phyloP scores from a whole-genome alignment of 23 tunicate species.

The Ascidia mentula region DNA sequence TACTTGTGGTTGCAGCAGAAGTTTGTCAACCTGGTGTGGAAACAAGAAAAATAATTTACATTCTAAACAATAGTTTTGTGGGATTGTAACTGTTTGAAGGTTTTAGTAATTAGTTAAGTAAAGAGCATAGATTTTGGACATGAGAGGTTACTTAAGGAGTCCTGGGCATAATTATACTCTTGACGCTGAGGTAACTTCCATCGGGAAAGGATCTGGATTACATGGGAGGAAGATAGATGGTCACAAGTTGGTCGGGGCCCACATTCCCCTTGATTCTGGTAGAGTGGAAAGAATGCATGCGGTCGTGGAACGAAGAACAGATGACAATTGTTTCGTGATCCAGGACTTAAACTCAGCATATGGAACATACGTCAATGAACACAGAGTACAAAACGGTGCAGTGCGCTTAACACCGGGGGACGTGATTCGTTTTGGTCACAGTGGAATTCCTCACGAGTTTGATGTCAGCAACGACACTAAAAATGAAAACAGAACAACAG shows the following conservation, averaged over 20 bases:
- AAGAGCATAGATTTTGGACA: too few relatives aligned
- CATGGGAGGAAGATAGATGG: neutral
- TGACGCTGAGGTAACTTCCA: conserved; percentile 43
- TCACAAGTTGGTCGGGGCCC: conserved; percentile 37
- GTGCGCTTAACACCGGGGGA: conserved; percentile 67
- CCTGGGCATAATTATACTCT: conserved; percentile 52
- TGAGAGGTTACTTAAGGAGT: conserved; percentile 54
- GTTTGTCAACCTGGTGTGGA: too few relatives aligned
- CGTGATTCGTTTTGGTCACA: conserved; percentile 71
- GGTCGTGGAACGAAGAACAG: conserved; percentile 50
- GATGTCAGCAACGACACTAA: neutral
- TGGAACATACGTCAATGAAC: conserved; percentile 81
- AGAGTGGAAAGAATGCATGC: conserved; percentile 73
- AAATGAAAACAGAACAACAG: neutral
- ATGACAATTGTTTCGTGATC: conserved; percentile 42
- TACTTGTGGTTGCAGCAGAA: too few relatives aligned
- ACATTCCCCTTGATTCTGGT: conserved; percentile 56
- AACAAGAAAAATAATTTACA: too few relatives aligned
- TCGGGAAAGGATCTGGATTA: conserved; percentile 44
- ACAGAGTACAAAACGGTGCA: conserved; percentile 66
- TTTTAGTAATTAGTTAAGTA: too few relatives aligned
- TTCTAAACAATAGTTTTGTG: too few relatives aligned
- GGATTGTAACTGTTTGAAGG: too few relatives aligned
- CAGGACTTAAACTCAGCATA: conserved; percentile 69
- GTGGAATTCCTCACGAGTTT: conserved; percentile 76